Conservation (phyloP, 2,113 vertebrate species). For the Anhinga rufa region DNA sequence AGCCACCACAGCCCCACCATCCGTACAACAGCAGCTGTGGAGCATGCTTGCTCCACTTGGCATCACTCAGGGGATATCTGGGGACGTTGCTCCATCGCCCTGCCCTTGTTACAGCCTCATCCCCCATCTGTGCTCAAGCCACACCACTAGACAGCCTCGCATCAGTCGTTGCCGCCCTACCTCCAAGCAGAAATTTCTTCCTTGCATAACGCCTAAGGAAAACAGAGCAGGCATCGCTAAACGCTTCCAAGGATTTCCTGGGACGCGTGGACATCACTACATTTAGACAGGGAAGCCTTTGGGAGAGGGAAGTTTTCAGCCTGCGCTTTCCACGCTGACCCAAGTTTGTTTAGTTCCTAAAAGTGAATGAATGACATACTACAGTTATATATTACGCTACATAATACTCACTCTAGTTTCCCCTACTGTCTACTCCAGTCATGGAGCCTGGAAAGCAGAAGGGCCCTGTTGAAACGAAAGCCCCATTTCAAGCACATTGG, state of each 20-base stretch:
- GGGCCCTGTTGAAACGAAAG: background rate
- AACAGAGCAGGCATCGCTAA: background rate
- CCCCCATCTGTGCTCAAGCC: background rate
- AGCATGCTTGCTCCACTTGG: background rate
- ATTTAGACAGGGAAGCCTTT: background rate
- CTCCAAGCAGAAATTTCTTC: background rate
- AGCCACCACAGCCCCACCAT: background rate
- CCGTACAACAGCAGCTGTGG: background rate
- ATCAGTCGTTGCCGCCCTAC: background rate
- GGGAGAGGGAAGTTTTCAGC: background rate
- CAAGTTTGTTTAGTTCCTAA: background rate
- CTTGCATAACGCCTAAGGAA: background rate
- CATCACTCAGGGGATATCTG: background rate
- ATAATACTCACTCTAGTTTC: background rate
- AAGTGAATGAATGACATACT: background rate
- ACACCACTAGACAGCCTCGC: background rate
- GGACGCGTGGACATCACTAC: accelerated
- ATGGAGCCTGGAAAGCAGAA: background rate
- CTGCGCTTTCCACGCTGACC: background rate
- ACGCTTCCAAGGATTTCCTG: background rate
- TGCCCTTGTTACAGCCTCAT: background rate
- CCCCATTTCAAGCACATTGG: background rate
- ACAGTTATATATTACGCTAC: accelerated
- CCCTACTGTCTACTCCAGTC: background rate
- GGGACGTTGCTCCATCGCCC: background rate